Evolutionary conservation across 2,113 vertebrate genomes (phyloP), one percentile per base, ranked within the genome.

Genomic region (Illadopsis cleaveri): DNA sequence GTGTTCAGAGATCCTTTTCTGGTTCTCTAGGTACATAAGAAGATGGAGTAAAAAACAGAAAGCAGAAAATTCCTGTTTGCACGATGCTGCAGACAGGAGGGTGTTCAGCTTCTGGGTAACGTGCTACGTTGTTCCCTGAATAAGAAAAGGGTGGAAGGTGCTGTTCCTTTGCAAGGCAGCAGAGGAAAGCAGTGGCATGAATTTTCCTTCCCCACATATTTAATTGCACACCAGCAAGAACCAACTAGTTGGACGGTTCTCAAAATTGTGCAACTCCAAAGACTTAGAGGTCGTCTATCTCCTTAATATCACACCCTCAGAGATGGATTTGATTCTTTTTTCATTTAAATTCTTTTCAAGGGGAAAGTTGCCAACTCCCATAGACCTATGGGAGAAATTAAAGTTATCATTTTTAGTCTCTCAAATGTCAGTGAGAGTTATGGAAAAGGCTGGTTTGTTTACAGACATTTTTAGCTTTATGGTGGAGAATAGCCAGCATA

Each of bases 1-100:
- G 48, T 16, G 11, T 69, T 53, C 70, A 50, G 42, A 86, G 35
- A 70, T 50, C 21, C 25, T 76, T 91, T 71, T 57, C 72, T 4
- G 0, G 3, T 48, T 72, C 66, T 86, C 28, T 57, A 31, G 22
- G 30, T 38, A 30, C 3, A 9, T 1, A 1, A 45, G 56, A 89
- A 6, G 11, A 75, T 11, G 47, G 35, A 64, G 16, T 3, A 37
- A 30, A 80, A 83, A 81, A 62, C 8, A 54, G 23, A 90, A 80
- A 80, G 15, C 28, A 51, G 24, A 64, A 51, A 65, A 65, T 37
- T 62, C 47, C n/a, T 31, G 5, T 0, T 0, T 47, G 42, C 38
- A 68, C 0, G 0, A 25, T 60, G 22, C 12, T 3, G 2, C 12
- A 2, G 12, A 68, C n/a, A 80, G 37, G 18, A 78, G 16, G 3